phyloP scores from a whole-genome alignment of 1,140 invertebrate genomes.

The Telenomus remus region DNA sequence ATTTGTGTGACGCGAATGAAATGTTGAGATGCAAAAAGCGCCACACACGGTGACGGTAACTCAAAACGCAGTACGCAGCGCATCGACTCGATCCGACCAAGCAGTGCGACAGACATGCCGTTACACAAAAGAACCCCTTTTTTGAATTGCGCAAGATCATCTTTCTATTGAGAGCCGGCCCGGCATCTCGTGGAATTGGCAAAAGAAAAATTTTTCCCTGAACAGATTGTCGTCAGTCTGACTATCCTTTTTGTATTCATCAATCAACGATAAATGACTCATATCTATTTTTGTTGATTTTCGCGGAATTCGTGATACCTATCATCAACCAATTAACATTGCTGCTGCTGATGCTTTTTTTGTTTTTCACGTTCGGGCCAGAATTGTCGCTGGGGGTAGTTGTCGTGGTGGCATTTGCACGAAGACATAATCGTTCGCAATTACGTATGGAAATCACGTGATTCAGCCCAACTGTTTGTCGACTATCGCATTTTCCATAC shows the following conservation, averaged over 20 bases:
- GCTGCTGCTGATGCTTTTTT: slow-evolving; percentile 3
- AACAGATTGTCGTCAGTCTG: slow-evolving; percentile 1
- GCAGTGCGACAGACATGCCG: slow-evolving; percentile 67
- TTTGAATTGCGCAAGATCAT: slow-evolving; percentile 65
- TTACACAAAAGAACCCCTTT: slow-evolving; percentile 62
- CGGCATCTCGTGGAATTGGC: slow-evolving; percentile 59
- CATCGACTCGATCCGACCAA: slow-evolving; percentile 28
- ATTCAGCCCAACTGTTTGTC: slow-evolving; percentile 66
- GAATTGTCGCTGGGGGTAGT: slow-evolving; percentile 34
- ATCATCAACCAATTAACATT: slow-evolving; percentile 4
- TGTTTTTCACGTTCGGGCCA: slow-evolving; percentile 4
- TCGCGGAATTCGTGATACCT: not conserved
- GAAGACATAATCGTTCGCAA: slow-evolving; percentile 69
- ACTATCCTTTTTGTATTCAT: slow-evolving; percentile 11
- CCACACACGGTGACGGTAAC: slow-evolving; percentile 74
- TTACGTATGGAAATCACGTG: slow-evolving; percentile 73
- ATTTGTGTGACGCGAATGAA: slow-evolving; percentile 69
- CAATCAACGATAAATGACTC: too few species aligned
- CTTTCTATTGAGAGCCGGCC: slow-evolving; percentile 71
- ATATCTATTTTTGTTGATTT: not conserved
- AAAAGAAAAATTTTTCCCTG: slow-evolving; percentile 54
- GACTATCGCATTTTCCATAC: slow-evolving; percentile 47
- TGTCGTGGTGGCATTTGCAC: slow-evolving; percentile 67
- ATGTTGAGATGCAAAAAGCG: slow-evolving; percentile 69
- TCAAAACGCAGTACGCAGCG: slow-evolving; percentile 60